Evolutionary conservation across 2,888 invertebrate genomes (phyloP).

Genomic region (Drosophila monieri): DNA sequence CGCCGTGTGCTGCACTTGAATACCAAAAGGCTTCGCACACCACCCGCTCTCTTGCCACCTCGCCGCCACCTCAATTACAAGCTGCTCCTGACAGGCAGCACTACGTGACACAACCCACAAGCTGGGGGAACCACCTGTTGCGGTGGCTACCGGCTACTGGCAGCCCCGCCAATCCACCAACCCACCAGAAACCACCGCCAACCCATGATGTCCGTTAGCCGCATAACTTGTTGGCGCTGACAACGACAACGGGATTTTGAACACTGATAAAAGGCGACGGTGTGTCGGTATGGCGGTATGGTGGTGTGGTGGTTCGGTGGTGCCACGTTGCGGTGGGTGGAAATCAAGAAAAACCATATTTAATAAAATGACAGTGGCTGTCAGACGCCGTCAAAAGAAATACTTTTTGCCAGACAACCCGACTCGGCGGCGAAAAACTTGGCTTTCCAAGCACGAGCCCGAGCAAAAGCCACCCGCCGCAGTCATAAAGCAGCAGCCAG

Average conservation of each 20-base stretch:
- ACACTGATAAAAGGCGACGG: constrained; percentile 63
- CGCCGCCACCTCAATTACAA: constrained; percentile 63
- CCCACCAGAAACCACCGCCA: constrained; percentile 19
- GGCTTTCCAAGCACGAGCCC: constrained; percentile 70
- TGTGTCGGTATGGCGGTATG: neutral
- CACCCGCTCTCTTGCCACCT: constrained; percentile 17
- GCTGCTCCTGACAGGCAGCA: constrained; percentile 54
- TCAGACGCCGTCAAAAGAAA: constrained; percentile 76
- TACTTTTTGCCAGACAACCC: constrained; percentile 52
- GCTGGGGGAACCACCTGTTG: constrained; percentile 69
- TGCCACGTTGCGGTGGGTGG: constrained; percentile 36
- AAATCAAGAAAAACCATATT: constrained; percentile 74
- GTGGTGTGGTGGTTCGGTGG: constrained; percentile 10
- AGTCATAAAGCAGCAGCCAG: constrained; percentile 13
- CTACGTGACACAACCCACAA: constrained; percentile 70
- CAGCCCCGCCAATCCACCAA: constrained; percentile 4
- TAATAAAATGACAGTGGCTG: constrained; percentile 79
- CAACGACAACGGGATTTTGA: constrained; percentile 79
- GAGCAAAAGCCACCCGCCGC: constrained; percentile 33
- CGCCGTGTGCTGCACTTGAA: constrained; percentile 52
- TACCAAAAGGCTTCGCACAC: constrained; percentile 58
- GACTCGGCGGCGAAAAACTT: constrained; percentile 42
- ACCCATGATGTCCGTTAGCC: constrained; percentile 54
- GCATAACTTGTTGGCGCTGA: constrained; percentile 78
- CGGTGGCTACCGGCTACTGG: constrained; percentile 63